Base-by-base conservation (phyloP, 2,888 invertebrate species). In the Latrodectus elegans region DNA sequence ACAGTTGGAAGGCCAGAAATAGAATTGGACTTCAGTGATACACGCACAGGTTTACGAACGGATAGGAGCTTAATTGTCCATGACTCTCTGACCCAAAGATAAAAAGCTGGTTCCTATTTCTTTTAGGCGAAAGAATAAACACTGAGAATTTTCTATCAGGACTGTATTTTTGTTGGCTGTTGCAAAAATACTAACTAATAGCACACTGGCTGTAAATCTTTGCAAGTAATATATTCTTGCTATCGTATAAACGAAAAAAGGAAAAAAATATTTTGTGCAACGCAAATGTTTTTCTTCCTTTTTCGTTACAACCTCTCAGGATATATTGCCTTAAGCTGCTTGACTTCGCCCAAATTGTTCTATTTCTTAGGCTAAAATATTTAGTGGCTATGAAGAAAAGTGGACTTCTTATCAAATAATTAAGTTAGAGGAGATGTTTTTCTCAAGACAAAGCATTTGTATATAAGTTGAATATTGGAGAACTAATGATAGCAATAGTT, bases 81-180 rank as follows among this genome's bases (percentile, higher is more conserved):
- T 80, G 85, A 85, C 85, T 85, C 85, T 68, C 79, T 85, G 85
- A 85, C 85, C 84, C 85, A 68, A 80, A 81, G 38, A 38, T 75
- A 67, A 76, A 86, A 81, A 60, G 76, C 86, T 76, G 81, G 70
- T 81, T 81, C 81, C 76, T 81, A 81, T 86, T 86, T 86, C 70
- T 81, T 71, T 55, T 60, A 26, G 49, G 49, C 49, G 12, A 22
- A 26, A 81, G 80, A 81, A 86, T 81, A 86, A 86, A 86, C 81
- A 85, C 51, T 71, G 49, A 71, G 76, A 86, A 81, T 86, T 86
- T 53, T 38, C 71, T 70, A 60, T 60, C 26, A 26, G 70, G 22
- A 80, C 75, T 85, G 79, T 75, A 70, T 85, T 79, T 80, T 80
- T 70, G 68, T 38, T 80, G 70, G 71, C 74, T 55, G 52, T 70